Evolutionary conservation across 1,140 invertebrate species (phyloP), one percentile per base, ranked within the genome.

Genomic region (Antheraea mylitta): DNA sequence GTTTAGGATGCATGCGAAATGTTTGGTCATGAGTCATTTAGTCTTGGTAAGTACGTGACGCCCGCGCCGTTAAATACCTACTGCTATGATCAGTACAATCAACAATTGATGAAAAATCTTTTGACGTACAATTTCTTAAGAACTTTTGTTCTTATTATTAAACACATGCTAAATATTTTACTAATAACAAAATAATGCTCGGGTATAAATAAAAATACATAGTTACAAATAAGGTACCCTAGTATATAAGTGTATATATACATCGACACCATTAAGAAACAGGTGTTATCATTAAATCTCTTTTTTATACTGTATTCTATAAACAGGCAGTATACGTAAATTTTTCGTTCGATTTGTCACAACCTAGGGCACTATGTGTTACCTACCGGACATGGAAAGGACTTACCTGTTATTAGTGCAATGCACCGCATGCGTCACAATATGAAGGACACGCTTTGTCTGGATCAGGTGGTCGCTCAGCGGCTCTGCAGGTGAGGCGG

Each of bases 401-500:
- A 80, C 77, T 85, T 19, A 45, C 13, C 67, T 61, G 65, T 70
- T 86, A 80, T 80, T 89, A 83, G 85, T 89, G 86, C 86, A 88
- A 87, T 90, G 87, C 86, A 88, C 87, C 86, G 82, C 80, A 83
- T 87, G 86, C 87, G 87, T 90, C 87, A 90, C 79, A 67, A 79
- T 71, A 80, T 73, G 85, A 88, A 87, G 86, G 88, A 87, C 85
- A 87, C 77, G 86, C 86, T 89, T 89, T 90, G 88, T 89, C 88
- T 90, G 86, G 86, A 89, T 85, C 88, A 86, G 85, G 86, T 87
- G 88, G 79, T 75, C 73, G 75, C 63, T 73, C 61, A 73, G 77
- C 74, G 67, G 73, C 71, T 66, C 73, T 64, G 74, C 69, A 66
- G 73, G 69, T 73, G 64, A 64, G 73, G 69, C 45, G 67, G 58